Conservation (phyloP, 2,797 vertebrate species). For the Microchirus variegatus region DNA sequence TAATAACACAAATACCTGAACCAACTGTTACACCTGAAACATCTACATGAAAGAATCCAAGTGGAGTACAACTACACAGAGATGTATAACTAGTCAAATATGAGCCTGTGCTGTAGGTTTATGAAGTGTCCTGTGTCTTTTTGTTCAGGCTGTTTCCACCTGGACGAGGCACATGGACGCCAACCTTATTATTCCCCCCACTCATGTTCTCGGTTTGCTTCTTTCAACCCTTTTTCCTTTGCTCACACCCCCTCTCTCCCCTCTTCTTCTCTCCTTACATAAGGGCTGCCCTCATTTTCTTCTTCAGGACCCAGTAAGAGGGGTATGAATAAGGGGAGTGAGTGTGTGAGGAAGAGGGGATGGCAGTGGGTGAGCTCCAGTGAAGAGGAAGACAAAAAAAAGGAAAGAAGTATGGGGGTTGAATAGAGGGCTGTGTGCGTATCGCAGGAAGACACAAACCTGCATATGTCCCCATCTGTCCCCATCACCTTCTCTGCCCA, state of each 20-base stretch:
- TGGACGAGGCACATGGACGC: conserved; percentile 23
- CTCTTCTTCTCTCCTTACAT: conserved; percentile 72
- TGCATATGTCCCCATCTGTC: conserved; percentile 52
- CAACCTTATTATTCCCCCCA: conserved; percentile 56
- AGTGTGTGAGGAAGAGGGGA: conserved; percentile 70
- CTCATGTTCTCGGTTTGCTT: conserved; percentile 50
- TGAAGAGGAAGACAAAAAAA: conserved; percentile 36
- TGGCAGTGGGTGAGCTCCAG: conserved; percentile 48
- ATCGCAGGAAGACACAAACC: conserved; percentile 61
- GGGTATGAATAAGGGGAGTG: conserved; percentile 67
- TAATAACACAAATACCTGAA: no score
- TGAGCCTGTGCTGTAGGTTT: no score
- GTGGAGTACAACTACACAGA: no score
- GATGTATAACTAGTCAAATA: no score
- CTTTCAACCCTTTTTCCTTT: conserved; percentile 45
- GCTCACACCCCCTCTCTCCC: conserved; percentile 59
- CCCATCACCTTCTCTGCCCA: conserved; percentile 54
- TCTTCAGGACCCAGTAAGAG: conserved; percentile 72
- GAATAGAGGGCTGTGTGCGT: conserved; percentile 50
- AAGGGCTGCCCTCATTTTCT: conserved; percentile 79
- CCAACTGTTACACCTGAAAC: no score
- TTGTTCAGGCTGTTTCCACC: conserved; percentile 16
- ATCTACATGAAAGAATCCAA: no score
- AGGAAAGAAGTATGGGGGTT: conserved; percentile 32
- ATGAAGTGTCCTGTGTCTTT: no score